Percentiles rank a stretch among this genome's conserved stretches.
Conservation (phyloP, 2,888 invertebrate species). For the Electrophaes corylata region DNA sequence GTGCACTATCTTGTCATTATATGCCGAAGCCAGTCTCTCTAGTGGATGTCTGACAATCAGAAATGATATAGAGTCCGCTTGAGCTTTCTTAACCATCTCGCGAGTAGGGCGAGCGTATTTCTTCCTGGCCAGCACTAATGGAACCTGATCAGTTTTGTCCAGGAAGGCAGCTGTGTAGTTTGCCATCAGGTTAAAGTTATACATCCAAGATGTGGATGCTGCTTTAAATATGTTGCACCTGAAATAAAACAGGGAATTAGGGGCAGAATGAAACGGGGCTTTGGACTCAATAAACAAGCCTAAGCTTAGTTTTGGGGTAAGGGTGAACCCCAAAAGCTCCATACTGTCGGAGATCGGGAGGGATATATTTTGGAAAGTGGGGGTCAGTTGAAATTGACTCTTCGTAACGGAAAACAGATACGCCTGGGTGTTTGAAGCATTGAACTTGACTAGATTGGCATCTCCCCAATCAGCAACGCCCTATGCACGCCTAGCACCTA, state of each 20-base stretch:
- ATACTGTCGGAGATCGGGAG: no score
- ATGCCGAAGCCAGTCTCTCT: constrained; percentile 91
- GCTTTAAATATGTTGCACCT: constrained; percentile 93
- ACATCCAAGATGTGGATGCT: constrained; percentile 96
- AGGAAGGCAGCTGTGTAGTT: constrained; percentile 91
- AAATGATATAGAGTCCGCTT: constrained; percentile 91
- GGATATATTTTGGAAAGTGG: no score
- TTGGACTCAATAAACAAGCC: no score
- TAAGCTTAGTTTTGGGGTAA: no score
- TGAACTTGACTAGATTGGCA: no score
- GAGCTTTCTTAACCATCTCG: constrained; percentile 88
- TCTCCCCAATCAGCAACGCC: no score
- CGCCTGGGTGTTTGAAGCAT: no score
- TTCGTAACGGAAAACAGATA: no score
- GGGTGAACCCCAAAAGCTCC: no score
- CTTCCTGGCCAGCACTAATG: constrained; percentile 90
- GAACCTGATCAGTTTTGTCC: constrained; percentile 90
- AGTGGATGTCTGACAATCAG: constrained; percentile 93
- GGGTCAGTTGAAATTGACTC: no score
- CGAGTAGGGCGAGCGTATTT: constrained; percentile 91
- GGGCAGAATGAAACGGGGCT: no score
- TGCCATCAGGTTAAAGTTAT: constrained; percentile 94
- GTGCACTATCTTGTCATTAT: constrained; percentile 93
- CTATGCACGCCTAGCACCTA: no score
- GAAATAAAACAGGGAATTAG: constrained; percentile 34